These are phyloP conservation scores for Torymus aiolomorphi DNA, from an alignment of 2,888 invertebrate genomes.

Conservation along the genomic window DNA sequence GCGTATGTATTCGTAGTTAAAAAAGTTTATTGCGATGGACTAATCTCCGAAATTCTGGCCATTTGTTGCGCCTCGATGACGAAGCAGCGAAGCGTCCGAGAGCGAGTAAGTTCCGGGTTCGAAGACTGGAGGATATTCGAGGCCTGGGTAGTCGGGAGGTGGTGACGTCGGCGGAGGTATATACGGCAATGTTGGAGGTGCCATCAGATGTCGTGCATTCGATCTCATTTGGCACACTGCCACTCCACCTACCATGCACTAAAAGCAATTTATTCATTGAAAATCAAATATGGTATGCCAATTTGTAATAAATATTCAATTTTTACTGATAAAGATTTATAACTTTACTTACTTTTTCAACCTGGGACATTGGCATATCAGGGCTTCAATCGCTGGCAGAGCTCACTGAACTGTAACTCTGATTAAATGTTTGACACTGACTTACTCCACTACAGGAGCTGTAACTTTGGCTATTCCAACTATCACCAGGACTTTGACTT, in stretches of 20 bases:
- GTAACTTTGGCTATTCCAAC: conserved; percentile 66
- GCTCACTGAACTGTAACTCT: conserved; percentile 68
- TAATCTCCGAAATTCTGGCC: conserved; percentile 47
- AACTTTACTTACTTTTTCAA: conserved; percentile 59
- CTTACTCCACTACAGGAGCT: conserved; percentile 66
- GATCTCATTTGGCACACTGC: conserved; percentile 58
- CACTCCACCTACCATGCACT: conserved; percentile 50
- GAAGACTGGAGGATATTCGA: conserved; percentile 91
- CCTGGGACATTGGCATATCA: conserved; percentile 61
- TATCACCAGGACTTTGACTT: conserved; percentile 69
- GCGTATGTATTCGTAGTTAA: conserved; percentile 7
- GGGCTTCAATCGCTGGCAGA: conserved; percentile 68
- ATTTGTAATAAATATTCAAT: not conserved
- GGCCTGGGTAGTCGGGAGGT: conserved; percentile 84
- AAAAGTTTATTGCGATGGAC: conserved; percentile 16
- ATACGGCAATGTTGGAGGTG: conserved; percentile 70
- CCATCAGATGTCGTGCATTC: conserved; percentile 64
- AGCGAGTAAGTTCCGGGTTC: conserved; percentile 90
- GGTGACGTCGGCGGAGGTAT: conserved; percentile 73
- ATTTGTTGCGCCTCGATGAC: conserved; percentile 61
- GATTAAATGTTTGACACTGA: conserved; percentile 66
- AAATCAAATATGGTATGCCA: too few species aligned
- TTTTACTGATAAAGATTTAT: not conserved
- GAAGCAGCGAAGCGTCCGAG: conserved; percentile 76
- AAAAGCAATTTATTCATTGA: not conserved